These are phyloP conservation scores for Drosophila saltans DNA, from an alignment of 1,140 invertebrate species.

Conservation along the genomic window DNA sequence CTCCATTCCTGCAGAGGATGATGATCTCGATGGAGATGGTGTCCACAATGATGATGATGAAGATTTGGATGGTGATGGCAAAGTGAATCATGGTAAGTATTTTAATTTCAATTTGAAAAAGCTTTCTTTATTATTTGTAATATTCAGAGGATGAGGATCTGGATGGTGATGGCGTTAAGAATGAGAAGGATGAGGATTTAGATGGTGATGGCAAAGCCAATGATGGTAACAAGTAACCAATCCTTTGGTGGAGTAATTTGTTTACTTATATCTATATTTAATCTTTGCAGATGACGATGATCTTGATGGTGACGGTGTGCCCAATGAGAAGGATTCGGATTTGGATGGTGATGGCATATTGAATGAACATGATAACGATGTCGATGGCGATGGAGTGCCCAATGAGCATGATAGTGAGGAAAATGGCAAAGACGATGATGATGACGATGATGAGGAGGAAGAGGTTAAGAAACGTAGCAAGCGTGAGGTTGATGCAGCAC, in stretches of 20 bases:
- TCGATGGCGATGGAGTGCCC: slow-evolving; percentile 82
- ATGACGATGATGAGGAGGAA: slow-evolving; percentile 65
- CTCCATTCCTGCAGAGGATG: slow-evolving; percentile 55
- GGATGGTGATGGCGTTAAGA: slow-evolving; percentile 69
- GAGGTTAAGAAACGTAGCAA: slow-evolving; percentile 72
- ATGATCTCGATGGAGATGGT: slow-evolving; percentile 77
- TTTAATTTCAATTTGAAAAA: neutral
- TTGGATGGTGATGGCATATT: slow-evolving; percentile 72
- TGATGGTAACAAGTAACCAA: slow-evolving; percentile 21
- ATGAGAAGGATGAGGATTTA: slow-evolving; percentile 64
- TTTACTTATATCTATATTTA: neutral
- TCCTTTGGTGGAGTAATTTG: neutral
- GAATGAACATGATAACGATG: slow-evolving; percentile 79
- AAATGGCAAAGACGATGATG: slow-evolving; percentile 30
- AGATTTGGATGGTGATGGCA: slow-evolving; percentile 74
- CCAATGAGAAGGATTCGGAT: slow-evolving; percentile 69
- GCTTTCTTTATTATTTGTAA: neutral
- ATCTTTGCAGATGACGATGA: slow-evolving; percentile 54
- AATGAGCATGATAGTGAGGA: slow-evolving; percentile 65
- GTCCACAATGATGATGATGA: slow-evolving; percentile 78
- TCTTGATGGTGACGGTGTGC: slow-evolving; percentile 83
- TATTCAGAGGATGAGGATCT: slow-evolving; percentile 55
- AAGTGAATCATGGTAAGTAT: slow-evolving; percentile 58
- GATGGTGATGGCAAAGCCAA: slow-evolving; percentile 73
- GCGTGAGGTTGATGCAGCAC: slow-evolving; percentile 80